Evolutionary conservation across 64 coral and sea anemone genomes (phyloP).

Genomic region (Montipora cactus): DNA sequence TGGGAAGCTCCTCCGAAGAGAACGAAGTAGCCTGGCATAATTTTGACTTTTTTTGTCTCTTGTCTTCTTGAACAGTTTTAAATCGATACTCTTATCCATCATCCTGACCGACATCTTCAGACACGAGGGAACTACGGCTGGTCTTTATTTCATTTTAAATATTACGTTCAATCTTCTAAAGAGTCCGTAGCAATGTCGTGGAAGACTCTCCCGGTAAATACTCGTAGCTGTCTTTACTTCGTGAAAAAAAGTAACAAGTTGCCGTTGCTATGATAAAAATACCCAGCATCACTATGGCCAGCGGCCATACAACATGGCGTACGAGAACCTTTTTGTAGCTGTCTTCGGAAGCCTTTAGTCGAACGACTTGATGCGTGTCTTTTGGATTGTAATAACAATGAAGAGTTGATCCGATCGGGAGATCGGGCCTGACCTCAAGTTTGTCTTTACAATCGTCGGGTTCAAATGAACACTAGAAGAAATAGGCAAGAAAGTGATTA

Average conservation of each 20-base stretch:
- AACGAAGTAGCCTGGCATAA: background rate
- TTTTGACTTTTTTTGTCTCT: no score
- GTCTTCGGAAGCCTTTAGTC: background rate
- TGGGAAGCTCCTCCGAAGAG: background rate
- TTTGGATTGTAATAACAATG: constrained; percentile 9
- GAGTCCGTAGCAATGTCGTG: background rate
- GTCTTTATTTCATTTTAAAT: no score
- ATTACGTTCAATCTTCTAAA: background rate
- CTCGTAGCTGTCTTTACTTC: constrained; percentile 3
- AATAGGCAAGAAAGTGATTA: background rate
- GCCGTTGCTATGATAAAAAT: background rate
- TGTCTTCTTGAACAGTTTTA: no score
- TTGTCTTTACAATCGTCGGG: constrained; percentile 29
- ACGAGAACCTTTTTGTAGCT: constrained; percentile 23
- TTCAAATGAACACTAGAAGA: background rate
- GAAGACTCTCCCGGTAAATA: background rate
- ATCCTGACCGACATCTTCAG: no score
- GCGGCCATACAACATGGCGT: constrained; percentile 1
- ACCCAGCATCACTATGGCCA: constrained; percentile 7
- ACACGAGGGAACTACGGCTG: no score
- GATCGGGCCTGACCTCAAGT: background rate
- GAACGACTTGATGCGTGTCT: constrained; percentile 15
- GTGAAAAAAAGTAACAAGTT: background rate
- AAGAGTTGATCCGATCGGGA: background rate
- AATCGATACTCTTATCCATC: no score